A percentile compares a stretch with the other conserved stretches of the same genome.
Conservation (phyloP, 2,797 vertebrate species). For the Pseudochirops corinnae region DNA sequence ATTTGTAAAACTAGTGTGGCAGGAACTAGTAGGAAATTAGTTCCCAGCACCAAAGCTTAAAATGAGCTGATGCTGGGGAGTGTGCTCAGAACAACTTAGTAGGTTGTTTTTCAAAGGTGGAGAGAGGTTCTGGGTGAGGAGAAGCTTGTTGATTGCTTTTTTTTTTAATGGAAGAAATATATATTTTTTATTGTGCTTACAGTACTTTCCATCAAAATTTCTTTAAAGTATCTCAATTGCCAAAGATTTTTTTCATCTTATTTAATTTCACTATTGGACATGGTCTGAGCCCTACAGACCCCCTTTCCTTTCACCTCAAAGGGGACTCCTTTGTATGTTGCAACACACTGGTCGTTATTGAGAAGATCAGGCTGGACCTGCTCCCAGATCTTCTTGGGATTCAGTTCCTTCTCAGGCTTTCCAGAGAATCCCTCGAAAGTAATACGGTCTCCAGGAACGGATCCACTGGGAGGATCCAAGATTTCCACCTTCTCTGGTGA, state of each 20-base stretch:
- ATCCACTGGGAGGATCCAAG: conserved; percentile 92
- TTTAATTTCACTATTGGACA: conserved; percentile 96
- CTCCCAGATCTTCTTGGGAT: conserved; percentile 99
- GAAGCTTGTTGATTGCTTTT: no score
- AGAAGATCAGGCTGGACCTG: conserved; percentile 95
- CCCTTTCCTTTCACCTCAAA: conserved; percentile 96
- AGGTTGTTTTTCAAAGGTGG: no score
- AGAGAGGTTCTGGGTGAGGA: no score
- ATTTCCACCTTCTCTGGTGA: conserved; percentile 97
- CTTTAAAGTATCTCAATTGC: conserved; percentile 47
- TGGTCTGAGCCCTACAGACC: conserved; percentile 93
- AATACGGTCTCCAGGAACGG: conserved; percentile 94
- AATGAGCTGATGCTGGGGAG: no score
- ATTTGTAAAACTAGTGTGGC: no score
- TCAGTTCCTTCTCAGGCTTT: conserved; percentile 97
- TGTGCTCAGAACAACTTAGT: no score
- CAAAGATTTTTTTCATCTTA: conserved; percentile 80
- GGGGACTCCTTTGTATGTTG: conserved; percentile 94
- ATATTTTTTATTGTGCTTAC: conserved; percentile 88
- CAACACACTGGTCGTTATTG: conserved; percentile 92
- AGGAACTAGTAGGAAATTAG: no score
- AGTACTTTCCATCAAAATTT: conserved; percentile 79
- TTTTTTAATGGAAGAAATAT: conserved; percentile 41
- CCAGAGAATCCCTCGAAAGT: conserved; percentile 94
- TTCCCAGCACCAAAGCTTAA: no score